Base-by-base conservation (phyloP, 2,797 vertebrate genomes). In the Bucorvus abyssinicus region DNA sequence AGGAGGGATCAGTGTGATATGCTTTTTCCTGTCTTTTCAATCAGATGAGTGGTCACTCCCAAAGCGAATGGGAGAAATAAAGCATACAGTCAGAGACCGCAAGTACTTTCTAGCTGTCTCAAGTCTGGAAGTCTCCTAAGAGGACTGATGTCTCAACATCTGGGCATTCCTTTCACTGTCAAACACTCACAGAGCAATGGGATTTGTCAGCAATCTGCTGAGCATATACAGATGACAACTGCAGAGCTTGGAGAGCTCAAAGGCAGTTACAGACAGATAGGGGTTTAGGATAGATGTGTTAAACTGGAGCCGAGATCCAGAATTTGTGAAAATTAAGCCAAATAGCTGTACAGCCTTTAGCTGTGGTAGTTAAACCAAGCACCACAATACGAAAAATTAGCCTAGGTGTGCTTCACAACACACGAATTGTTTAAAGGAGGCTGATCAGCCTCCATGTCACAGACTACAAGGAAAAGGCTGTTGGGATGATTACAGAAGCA, bases 201-300 rank as follows among this genome's bases (percentile, higher is more conserved):
- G 94, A 95, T 96, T 95, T 93, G 84, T 94, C 94, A 96, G 61
- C 90, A 85, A 77, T 83, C 93, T 92, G 75, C 91, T 83, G 64
- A 95, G 91, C 91, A 75, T n/a, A 84, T 10, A 85, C 68, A 92
- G 75, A 87, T 92, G 94, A 96, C 91, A 95, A 84, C 56, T 64
- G 80, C 56, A 70, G 71, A 77, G 70, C 47, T 12, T 67, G 83
- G 85, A 90, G 77, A 87, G 74, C 80, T 90, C 89, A 67, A 56
- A 86, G 69, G 76, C 77, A 64, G 61, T 89, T 91, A 78, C 34
- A 87, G 82, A 74, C 5, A 86, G 77, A 67, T 32, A 67, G 30
- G 32, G 24, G 29, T 38, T 87, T 91, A 84, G 1, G 2, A 60
- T 14, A 79, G 70, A 78, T 52, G 52, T 16, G 14, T 42, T 45